Evolutionary conservation across 2,797 vertebrate species (phyloP), one percentile per base, ranked within the genome.

Genomic region (Varecia variegata): DNA sequence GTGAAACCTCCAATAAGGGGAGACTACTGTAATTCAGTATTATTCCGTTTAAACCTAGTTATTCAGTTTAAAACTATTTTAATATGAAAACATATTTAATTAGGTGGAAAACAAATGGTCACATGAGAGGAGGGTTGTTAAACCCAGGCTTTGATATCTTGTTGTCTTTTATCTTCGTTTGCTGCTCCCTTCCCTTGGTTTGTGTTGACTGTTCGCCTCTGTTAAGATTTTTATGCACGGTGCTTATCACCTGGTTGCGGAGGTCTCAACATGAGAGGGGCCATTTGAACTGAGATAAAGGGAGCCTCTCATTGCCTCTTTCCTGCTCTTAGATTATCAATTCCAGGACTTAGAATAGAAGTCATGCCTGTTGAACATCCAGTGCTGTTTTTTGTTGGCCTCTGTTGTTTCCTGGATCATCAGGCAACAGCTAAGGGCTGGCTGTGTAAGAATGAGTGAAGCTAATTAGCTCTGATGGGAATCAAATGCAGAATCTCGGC

Each of bases 391-490:
- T 50, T 79, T 54, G 65, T 58, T 88, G 90, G 85, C 76, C 67
- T 89, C 8, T 9, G 73, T 82, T 80, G 40, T 96, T 95, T 88
- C 23, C 8, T 82, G 88, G 77, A 83, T 89, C 90, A 97, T 74
- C 76, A 23, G 86, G 79, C 8, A 84, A 50, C 11, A 52, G 58
- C 73, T 50, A 50, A 76, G 77, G 70, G 56, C 80, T 25, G 2
- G 35, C 10, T 70, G 1, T 56, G 58, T 47, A 47, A 10, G 30
- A 65, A 80, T 77, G 82, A 95, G 60, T 23, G 65, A 93, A 43
- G 50, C 76, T 97, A 95, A 97, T 96, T 94, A 87, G 92, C 67
- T 81, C 95, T 89, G 85, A 86, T 71, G 90, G 86, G 90, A 95
- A 95, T 95, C 77, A 81, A 92, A 58, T 7, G 4, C 5, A 87